These are phyloP conservation scores for Rhagophthalmus giganteus DNA, from an alignment of 2,888 invertebrate species.

Conservation along the genomic window DNA sequence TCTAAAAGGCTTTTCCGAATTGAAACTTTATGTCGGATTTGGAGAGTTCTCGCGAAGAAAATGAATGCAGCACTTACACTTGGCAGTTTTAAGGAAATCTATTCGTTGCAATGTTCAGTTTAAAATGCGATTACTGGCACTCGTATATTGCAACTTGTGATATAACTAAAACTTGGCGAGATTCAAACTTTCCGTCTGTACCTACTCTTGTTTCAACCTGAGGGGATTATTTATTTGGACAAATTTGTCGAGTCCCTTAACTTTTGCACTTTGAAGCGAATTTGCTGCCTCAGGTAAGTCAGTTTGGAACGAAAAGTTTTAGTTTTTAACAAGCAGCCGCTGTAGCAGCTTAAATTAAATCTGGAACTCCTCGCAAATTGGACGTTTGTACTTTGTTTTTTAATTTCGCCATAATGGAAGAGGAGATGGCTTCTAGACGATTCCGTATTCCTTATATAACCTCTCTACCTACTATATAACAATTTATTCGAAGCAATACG, in stretches of 20 bases:
- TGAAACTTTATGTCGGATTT: too few relatives aligned
- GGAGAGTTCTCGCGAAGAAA: too few relatives aligned
- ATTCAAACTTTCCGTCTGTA: conserved; percentile 30
- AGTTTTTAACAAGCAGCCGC: conserved; percentile 24
- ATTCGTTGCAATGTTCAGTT: conserved; percentile 25
- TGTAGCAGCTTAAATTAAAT: conserved; percentile 17
- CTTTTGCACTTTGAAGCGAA: conserved; percentile 36
- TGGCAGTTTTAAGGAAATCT: conserved; percentile 17
- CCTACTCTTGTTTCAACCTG: conserved; percentile 36
- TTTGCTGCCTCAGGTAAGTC: conserved; percentile 33
- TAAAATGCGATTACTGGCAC: conserved; percentile 34
- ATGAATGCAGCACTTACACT: too few relatives aligned
- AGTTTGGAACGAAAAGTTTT: conserved; percentile 26
- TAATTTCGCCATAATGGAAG: conserved; percentile 1
- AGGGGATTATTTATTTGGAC: conserved; percentile 39
- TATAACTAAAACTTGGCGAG: conserved; percentile 33
- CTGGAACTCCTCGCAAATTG: conserved; percentile 5
- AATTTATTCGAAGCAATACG: conserved; percentile 7
- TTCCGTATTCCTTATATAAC: conserved; percentile 2
- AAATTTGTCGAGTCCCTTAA: conserved; percentile 39
- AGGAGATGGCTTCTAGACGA: background rate
- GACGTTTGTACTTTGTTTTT: conserved; percentile 2
- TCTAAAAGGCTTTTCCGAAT: too few relatives aligned
- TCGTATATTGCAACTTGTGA: conserved; percentile 27
- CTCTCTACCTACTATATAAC: background rate